phyloP scores from a whole-genome alignment of 2,888 invertebrate genomes.

The Galerucella pusilla region DNA sequence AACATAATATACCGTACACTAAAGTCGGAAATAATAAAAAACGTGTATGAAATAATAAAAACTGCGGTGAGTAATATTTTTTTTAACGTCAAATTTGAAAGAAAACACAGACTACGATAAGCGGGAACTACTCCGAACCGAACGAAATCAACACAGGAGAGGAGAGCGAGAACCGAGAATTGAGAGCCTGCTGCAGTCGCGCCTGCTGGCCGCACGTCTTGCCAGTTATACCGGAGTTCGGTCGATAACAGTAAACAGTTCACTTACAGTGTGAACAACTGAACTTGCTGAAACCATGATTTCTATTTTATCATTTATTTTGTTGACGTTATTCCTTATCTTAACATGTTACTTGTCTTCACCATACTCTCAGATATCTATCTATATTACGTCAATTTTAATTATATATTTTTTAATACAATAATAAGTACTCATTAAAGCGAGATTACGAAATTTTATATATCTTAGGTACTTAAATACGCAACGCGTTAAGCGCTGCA shows the following conservation, averaged over 20 bases:
- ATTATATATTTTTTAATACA: not conserved
- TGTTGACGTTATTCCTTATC: conserved; percentile 33
- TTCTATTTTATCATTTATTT: conserved; percentile 24
- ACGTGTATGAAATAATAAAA: conserved; percentile 7
- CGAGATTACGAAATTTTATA: conserved; percentile 20
- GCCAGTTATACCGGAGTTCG: conserved; percentile 9
- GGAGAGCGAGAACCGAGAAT: conserved; percentile 17
- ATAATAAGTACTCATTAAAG: not conserved
- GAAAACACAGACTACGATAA: conserved; percentile 21
- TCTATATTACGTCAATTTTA: conserved; percentile 11
- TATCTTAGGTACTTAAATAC: conserved; percentile 3
- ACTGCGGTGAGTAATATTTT: conserved; percentile 10
- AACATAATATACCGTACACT: conserved; percentile 12
- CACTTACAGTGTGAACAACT: conserved; percentile 23
- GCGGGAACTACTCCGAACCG: conserved; percentile 21
- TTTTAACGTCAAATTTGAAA: conserved; percentile 7
- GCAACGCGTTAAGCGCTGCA: conserved; percentile 6
- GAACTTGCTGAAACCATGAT: conserved; percentile 21
- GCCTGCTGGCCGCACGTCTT: conserved; percentile 17
- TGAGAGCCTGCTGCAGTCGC: conserved; percentile 10
- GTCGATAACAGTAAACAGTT: conserved; percentile 20
- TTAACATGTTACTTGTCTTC: conserved; percentile 19
- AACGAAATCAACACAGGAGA: conserved; percentile 21
- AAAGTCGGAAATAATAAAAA: conserved; percentile 12
- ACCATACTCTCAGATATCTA: conserved; percentile 21